These are phyloP conservation scores for Tor tambroides DNA, from an alignment of 2,113 vertebrate species.

Conservation along the genomic window DNA sequence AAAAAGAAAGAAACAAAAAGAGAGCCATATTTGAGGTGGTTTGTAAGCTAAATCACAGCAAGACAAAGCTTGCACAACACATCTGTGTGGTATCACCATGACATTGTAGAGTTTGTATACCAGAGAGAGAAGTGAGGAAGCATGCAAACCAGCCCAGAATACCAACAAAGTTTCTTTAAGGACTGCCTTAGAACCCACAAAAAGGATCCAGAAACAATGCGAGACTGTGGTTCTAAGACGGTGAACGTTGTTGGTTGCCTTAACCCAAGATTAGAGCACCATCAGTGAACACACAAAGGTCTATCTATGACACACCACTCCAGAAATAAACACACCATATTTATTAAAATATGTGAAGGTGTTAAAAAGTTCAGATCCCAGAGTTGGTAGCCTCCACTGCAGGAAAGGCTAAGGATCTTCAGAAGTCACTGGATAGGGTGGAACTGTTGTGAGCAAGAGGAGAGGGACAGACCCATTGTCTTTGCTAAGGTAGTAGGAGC, in stretches of 20 bases:
- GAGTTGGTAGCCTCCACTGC: conserved; percentile 67
- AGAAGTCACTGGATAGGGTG: conserved; percentile 75
- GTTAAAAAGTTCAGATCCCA: conserved; percentile 71
- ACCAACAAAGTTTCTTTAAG: conserved; percentile 35
- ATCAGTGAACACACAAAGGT: conserved; percentile 33
- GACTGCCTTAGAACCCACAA: conserved; percentile 55
- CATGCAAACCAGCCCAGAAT: conserved; percentile 52
- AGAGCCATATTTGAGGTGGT: conserved; percentile 68
- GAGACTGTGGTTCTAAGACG: conserved; percentile 55
- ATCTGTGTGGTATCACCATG: not conserved
- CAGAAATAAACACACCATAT: conserved; percentile 56
- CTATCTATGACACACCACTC: conserved; percentile 40
- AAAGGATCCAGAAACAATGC: conserved; percentile 56
- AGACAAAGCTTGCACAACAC: conserved; percentile 26
- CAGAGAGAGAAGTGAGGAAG: conserved; percentile 32
- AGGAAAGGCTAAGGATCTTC: conserved; percentile 57
- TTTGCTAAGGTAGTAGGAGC: conserved; percentile 72
- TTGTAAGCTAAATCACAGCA: conserved; percentile 7
- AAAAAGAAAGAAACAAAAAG: conserved; percentile 70
- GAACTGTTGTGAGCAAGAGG: conserved; percentile 47
- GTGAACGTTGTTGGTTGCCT: conserved; percentile 65
- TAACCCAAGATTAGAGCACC: conserved; percentile 63
- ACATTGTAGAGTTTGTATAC: conserved; percentile 23
- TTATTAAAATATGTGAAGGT: conserved; percentile 64
- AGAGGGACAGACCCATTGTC: conserved; percentile 72